These are phyloP conservation scores for Brachionus paranguensis DNA, from an alignment of 1,140 invertebrate species.

Conservation along the genomic window DNA sequence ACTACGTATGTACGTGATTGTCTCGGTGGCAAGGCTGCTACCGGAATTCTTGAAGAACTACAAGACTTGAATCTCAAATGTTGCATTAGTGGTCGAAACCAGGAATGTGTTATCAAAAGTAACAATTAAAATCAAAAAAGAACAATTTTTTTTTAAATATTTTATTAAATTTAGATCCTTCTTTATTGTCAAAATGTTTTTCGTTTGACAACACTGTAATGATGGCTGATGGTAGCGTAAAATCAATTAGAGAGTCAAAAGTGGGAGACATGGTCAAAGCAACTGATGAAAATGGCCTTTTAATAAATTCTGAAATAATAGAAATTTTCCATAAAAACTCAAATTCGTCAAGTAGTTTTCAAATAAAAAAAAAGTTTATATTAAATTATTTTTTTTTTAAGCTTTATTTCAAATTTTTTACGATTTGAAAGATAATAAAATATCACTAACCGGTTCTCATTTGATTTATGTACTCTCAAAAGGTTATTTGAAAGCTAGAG, in stretches of 20 bases:
- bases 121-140: not conserved
- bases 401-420: slow-evolving; percentile 12
- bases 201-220: not conserved
- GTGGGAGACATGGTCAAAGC: slow-evolving; percentile 18
- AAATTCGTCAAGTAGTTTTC: slow-evolving; percentile 11
- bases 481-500: slow-evolving; percentile 9
- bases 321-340: not conserved
- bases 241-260: not conserved
- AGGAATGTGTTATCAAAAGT: slow-evolving; percentile 34
- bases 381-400: not conserved
- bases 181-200: slow-evolving; percentile 22
- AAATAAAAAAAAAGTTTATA: not conserved
- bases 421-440: not conserved
- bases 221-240: not conserved
- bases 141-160: not conserved
- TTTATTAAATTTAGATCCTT: not conserved
- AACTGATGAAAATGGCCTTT: not conserved
- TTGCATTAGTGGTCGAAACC: slow-evolving; percentile 22
- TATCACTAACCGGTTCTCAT: slow-evolving; percentile 8
- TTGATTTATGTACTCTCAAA: slow-evolving; percentile 18
- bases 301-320: slow-evolving; percentile 14
- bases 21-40: slow-evolving; percentile 36
- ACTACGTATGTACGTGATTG: slow-evolving; percentile 10
- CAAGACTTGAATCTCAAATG: slow-evolving; percentile 38
- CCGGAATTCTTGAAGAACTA: slow-evolving; percentile 30